Evolutionary conservation across 1,140 invertebrate genomes (phyloP), one percentile per base, ranked within the genome.

Genomic region (Lepidurus arcticus): DNA sequence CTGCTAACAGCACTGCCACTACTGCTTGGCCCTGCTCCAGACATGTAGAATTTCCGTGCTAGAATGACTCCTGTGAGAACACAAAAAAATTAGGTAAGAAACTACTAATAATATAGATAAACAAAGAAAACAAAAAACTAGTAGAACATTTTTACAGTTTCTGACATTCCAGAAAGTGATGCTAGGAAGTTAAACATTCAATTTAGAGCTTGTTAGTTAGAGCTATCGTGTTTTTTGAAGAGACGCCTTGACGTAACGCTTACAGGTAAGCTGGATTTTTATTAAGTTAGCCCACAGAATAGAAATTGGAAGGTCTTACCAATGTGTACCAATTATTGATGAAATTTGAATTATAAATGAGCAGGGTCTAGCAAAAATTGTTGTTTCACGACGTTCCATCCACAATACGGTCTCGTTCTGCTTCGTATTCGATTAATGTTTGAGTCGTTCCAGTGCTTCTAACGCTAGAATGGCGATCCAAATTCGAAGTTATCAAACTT

Each of bases 21-120:
- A 74, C 42, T 45, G 42, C 65, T 74, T 34, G 78, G 78, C 43
- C 78, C 78, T 78, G 78, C 78, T n/a, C 77, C 77, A 73, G 77
- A 73, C 53, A 65, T 65, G 53, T 65, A 65, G 53, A 65, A 65
- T 65, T 34, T 34, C 34, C 34, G 34, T 34, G 34, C 34, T 34
- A 34, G 34, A 34, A 34, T 34, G 34, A 34, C 34, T 34, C 34
- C 34, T 34, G 4, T 4, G 4, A 34, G 34, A 34, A 34, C 4
- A 34, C 3, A 34, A 34, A 34, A 3, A 34, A n/a, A 65, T 0
- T 8, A 16, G 21, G 53, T 7, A 21, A 65, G 13, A 65, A 65
- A 65, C 5, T 2, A 21, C 16, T 16, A 5, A 65, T n/a, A 21
- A 13, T 65, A 65, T 7, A 47, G 4, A 47, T 7, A 47, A 0